Conservation (phyloP, 2,888 invertebrate species). For the Lamproptera curius region DNA sequence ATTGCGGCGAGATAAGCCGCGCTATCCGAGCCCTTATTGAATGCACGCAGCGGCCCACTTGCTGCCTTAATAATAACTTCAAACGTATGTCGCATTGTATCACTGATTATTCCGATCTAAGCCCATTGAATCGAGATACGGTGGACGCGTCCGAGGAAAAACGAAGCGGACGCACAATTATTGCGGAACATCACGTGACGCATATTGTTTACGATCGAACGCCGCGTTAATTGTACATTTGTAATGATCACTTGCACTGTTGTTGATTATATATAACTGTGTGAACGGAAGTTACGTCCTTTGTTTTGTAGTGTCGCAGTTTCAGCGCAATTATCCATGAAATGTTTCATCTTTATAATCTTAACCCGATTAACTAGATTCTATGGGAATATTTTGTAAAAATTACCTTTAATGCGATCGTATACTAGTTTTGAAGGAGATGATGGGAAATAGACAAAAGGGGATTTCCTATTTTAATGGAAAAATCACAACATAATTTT, state of each 20-base stretch:
- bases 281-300: slow-evolving; percentile 15
- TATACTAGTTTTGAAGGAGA: slow-evolving; percentile 52
- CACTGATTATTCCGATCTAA: slow-evolving; percentile 70
- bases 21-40: slow-evolving; percentile 63
- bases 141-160: slow-evolving; percentile 37
- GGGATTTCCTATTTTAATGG: slow-evolving; percentile 72
- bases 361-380: too few relatives aligned
- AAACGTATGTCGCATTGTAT: slow-evolving; percentile 72
- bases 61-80: slow-evolving; percentile 69
- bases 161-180: slow-evolving; percentile 32
- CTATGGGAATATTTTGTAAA: too few relatives aligned
- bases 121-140: slow-evolving; percentile 65
- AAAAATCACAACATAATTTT: slow-evolving; percentile 50
- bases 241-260: slow-evolving; percentile 9
- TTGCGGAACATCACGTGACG: slow-evolving; percentile 17
- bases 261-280: slow-evolving; percentile 8
- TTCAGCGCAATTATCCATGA: slow-evolving; percentile 41
- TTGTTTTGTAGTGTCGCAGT: slow-evolving; percentile 5
- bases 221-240: slow-evolving; percentile 9
- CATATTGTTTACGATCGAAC: slow-evolving; percentile 13
- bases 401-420: slow-evolving; percentile 41
- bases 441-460: slow-evolving; percentile 44
- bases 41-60: slow-evolving; percentile 50
- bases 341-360: slow-evolving; percentile 54
- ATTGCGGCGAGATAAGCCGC: slow-evolving; percentile 73